phyloP scores from a whole-genome alignment of 2,113 vertebrate species.

The Atrichornis clamosus region DNA sequence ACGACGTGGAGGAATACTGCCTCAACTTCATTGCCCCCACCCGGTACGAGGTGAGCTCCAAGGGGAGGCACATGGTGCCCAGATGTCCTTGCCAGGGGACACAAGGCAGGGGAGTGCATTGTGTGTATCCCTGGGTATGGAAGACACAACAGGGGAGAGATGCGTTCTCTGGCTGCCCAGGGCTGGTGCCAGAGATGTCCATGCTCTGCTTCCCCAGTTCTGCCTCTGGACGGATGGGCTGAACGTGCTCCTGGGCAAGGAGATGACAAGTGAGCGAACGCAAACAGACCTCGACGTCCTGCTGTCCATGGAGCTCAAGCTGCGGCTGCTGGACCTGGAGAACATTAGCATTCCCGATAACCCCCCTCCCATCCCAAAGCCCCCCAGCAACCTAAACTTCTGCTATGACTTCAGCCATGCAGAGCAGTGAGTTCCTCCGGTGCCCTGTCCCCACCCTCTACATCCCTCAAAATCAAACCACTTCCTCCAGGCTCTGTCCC shows the following conservation, averaged over 20 bases:
- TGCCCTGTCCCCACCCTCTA: background rate
- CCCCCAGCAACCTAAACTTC: conserved; percentile 95
- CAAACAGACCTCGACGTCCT: conserved; percentile 92
- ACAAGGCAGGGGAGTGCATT: background rate
- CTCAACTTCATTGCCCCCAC: conserved; percentile 93
- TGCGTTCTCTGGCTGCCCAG: background rate
- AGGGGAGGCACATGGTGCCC: accelerated
- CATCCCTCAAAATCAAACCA: background rate
- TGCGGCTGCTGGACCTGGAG: conserved; percentile 93
- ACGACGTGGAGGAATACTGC: conserved; percentile 87
- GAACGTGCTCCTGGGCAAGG: conserved; percentile 86
- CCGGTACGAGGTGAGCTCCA: conserved; percentile 84
- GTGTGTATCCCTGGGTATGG: background rate
- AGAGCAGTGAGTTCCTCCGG: conserved; percentile 74
- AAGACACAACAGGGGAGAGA: background rate
- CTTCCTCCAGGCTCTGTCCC: background rate
- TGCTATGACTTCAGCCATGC: conserved; percentile 91
- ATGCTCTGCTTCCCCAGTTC: conserved; percentile 74
- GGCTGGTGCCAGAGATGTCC: background rate
- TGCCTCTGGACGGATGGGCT: conserved; percentile 95
- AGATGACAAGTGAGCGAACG: conserved; percentile 90
- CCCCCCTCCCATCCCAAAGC: conserved; percentile 85
- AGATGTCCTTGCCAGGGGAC: background rate
- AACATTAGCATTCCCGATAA: conserved; percentile 88
- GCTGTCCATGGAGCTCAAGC: conserved; percentile 96